Conservation (phyloP, 2,113 vertebrate species). For the Passer domesticus region DNA sequence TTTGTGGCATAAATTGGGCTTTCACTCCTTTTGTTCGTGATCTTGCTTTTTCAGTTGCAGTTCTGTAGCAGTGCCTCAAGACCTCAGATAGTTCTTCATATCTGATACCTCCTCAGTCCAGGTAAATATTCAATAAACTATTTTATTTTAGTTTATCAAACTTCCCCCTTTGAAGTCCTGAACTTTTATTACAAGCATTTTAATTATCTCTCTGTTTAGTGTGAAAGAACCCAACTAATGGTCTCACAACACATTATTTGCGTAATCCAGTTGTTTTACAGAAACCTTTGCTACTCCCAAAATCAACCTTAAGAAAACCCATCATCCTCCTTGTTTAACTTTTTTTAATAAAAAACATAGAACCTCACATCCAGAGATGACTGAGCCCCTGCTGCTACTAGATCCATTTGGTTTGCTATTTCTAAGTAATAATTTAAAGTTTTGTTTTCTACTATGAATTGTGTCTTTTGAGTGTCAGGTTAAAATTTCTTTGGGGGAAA, state of each 20-base stretch:
- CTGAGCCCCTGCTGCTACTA: not conserved
- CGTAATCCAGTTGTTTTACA: not conserved
- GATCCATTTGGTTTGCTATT: not conserved
- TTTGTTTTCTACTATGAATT: not conserved
- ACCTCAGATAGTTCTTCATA: not conserved
- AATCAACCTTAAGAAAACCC: not conserved
- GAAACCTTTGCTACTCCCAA: not conserved
- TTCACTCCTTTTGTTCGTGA: not conserved
- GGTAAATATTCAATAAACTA: not conserved
- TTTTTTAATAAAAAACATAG: not conserved
- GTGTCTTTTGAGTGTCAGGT: not conserved
- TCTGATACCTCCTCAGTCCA: not conserved
- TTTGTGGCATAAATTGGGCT: not conserved
- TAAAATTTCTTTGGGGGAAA: not conserved
- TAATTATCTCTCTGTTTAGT: not conserved
- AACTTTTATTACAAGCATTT: not conserved
- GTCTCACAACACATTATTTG: not conserved
- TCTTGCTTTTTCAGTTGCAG: not conserved
- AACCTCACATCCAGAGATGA: not conserved
- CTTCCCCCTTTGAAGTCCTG: not conserved
- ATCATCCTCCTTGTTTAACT: not conserved
- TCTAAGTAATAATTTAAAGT: not conserved
- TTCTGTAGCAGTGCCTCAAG: not conserved
- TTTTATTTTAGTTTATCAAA: not conserved
- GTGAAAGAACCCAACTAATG: not conserved